Conservation (phyloP, 2,797 vertebrate species). For the Nyctibius grandis region DNA sequence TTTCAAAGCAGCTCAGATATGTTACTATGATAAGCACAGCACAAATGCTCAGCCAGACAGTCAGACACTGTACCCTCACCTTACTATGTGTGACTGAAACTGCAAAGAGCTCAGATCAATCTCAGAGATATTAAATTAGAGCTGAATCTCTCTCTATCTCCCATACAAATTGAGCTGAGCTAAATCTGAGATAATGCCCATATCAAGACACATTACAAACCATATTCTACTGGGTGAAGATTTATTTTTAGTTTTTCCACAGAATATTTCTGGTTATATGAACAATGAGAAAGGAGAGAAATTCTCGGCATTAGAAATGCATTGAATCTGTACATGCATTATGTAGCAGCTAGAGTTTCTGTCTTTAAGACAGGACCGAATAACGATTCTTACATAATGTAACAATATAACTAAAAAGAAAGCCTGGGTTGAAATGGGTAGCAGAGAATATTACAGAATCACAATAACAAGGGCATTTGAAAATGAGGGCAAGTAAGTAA, state of each 20-base stretch:
- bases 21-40: background rate
- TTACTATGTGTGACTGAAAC: constrained; percentile 38
- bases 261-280: constrained; percentile 29
- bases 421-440: background rate
- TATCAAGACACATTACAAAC: constrained; percentile 37
- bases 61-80: constrained; percentile 24
- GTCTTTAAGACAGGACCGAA: constrained; percentile 34
- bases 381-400: constrained; percentile 49
- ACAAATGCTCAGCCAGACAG: constrained; percentile 24
- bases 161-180: constrained; percentile 13
- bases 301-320: constrained; percentile 55
- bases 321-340: constrained; percentile 52
- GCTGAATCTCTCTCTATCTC: constrained; percentile 24
- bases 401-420: constrained; percentile 20
- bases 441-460: background rate
- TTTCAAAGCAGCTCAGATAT: background rate
- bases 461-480: constrained; percentile 28
- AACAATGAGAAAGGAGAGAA: constrained; percentile 42
- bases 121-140: constrained; percentile 60
- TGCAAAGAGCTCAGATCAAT: constrained; percentile 49
- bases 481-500: constrained; percentile 5
- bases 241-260: constrained; percentile 61
- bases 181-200: constrained; percentile 31
- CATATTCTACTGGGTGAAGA: constrained; percentile 3
- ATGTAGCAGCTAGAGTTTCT: constrained; percentile 46